phyloP scores from a whole-genome alignment of 2,113 vertebrate genomes.

The Prietella phreatophila region DNA sequence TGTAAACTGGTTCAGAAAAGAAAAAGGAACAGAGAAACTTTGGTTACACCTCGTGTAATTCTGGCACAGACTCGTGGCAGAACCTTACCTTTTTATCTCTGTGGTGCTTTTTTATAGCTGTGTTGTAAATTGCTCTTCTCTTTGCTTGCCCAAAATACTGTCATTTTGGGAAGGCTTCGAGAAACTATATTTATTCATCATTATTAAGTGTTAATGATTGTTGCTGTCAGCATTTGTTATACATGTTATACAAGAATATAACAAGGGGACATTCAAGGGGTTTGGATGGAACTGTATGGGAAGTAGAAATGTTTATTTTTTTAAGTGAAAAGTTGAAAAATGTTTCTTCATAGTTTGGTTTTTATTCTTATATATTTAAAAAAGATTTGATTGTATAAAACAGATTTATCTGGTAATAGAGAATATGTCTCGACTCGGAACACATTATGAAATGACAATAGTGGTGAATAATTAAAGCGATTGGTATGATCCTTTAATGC shows the following conservation, averaged over 20 bases:
- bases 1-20: background rate
- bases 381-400: background rate
- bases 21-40: slow-evolving; percentile 14
- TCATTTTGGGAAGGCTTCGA: slow-evolving; percentile 89
- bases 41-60: slow-evolving; percentile 45
- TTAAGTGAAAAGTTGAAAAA: no score
- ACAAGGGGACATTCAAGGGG: slow-evolving; percentile 87
- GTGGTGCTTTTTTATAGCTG: slow-evolving; percentile 74
- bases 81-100: slow-evolving; percentile 94
- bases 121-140: slow-evolving; percentile 76
- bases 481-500: slow-evolving; percentile 19
- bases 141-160: slow-evolving; percentile 86
- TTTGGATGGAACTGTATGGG: slow-evolving; percentile 81
- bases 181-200: slow-evolving; percentile 83
- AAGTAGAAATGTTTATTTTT: background rate
- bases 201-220: slow-evolving; percentile 79
- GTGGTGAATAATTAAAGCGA: slow-evolving; percentile 40
- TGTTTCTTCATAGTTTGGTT: no score
- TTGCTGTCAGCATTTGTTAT: slow-evolving; percentile 96
- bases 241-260: slow-evolving; percentile 77
- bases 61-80: slow-evolving; percentile 44
- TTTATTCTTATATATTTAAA: no score
- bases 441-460: background rate
- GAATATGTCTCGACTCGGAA: no score
- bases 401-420: background rate